These are phyloP conservation scores for Xenentodon cancila DNA, from an alignment of 2,797 vertebrate species.

Conservation along the genomic window DNA sequence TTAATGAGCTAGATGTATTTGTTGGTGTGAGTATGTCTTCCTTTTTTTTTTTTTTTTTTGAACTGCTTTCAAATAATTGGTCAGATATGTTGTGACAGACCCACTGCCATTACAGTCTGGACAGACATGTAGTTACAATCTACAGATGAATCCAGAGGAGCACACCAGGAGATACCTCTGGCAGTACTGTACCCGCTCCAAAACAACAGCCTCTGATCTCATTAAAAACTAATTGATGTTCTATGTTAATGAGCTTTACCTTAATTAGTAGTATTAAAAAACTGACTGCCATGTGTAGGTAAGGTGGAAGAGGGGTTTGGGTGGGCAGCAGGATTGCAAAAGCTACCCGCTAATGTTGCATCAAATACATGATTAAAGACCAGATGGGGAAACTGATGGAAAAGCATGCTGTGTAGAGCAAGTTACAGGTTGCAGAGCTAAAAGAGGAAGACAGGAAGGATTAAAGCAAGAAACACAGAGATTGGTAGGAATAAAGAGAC, in stretches of 20 bases:
- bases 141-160: conserved; percentile 52
- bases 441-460: conserved; percentile 64
- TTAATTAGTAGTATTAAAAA: conserved; percentile 85
- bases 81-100: conserved; percentile 28
- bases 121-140: conserved; percentile 38
- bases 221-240: conserved; percentile 86
- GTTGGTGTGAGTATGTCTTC: conserved; percentile 1
- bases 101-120: background rate
- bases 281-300: conserved; percentile 55
- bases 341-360: conserved; percentile 68
- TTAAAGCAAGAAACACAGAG: conserved; percentile 57
- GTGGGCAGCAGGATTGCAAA: conserved; percentile 60
- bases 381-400: conserved; percentile 32
- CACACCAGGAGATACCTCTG: conserved; percentile 40
- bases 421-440: conserved; percentile 69
- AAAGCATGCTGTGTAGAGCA: conserved; percentile 54
- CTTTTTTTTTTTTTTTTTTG: background rate
- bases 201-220: conserved; percentile 85
- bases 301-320: conserved; percentile 45
- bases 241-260: conserved; percentile 85
- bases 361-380: conserved; percentile 67
- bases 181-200: conserved; percentile 77
- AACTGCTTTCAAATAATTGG: conserved; percentile 22
- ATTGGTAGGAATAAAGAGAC: conserved; percentile 55
- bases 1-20: conserved; percentile 28